Conservation (phyloP, 2,113 vertebrate genomes). For the Callaeas wilsoni region DNA sequence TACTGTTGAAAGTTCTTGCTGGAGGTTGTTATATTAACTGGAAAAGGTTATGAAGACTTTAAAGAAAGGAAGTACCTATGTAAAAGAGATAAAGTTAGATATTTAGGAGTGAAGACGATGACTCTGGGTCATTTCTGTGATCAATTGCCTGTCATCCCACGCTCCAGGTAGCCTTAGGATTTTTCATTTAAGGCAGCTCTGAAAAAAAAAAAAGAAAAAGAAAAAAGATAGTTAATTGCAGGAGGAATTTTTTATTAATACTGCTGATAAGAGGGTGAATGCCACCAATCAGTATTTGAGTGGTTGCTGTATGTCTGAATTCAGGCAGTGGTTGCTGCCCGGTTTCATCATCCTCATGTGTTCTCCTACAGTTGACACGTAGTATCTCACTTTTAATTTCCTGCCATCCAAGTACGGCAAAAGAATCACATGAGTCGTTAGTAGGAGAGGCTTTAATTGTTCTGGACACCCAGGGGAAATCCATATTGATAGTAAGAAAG, state of each 20-base stretch:
- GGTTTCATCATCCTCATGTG: background rate
- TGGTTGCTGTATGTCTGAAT: background rate
- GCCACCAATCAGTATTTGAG: background rate
- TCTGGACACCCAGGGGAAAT: background rate
- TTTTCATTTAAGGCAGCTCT: background rate
- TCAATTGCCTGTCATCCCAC: background rate
- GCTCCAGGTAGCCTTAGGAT: background rate
- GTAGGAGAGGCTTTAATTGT: background rate
- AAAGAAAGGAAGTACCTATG: background rate
- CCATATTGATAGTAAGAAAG: background rate
- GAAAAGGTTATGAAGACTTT: background rate
- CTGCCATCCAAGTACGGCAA: background rate
- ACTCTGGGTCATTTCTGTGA: fast-evolving
- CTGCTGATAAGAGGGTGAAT: background rate
- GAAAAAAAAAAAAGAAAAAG: fast-evolving
- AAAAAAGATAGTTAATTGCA: background rate
- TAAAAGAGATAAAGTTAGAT: background rate
- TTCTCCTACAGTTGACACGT: background rate
- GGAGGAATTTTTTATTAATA: background rate
- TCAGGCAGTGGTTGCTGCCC: background rate
- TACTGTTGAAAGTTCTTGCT: background rate
- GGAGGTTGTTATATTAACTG: background rate
- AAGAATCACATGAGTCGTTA: background rate
- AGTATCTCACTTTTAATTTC: background rate
- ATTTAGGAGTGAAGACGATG: background rate